phyloP scores from a whole-genome alignment of 2,113 vertebrate genomes.

The Pongo pygmaeus region DNA sequence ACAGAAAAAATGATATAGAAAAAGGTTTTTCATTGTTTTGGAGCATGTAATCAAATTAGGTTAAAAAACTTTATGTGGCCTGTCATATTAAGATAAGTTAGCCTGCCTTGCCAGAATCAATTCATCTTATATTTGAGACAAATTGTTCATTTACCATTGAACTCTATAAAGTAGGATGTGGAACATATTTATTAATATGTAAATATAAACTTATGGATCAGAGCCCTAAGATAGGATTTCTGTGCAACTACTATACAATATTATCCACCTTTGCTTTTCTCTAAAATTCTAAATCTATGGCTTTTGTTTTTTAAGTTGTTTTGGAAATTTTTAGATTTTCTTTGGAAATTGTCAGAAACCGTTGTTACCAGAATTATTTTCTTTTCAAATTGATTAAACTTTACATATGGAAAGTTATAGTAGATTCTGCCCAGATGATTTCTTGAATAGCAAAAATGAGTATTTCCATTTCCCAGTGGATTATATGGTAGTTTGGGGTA shows the following conservation, averaged over 20 bases:
- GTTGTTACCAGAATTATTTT: neutral
- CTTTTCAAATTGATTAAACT: neutral
- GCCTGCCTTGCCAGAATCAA: neutral
- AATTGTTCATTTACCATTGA: neutral
- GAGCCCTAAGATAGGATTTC: neutral
- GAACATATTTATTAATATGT: neutral
- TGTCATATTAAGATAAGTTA: neutral
- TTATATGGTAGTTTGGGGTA: slow-evolving; percentile 39
- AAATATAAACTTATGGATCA: neutral
- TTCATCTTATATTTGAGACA: neutral
- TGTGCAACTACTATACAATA: neutral
- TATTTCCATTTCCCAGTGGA: neutral
- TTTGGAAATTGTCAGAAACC: slow-evolving; percentile 12
- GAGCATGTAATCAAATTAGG: neutral
- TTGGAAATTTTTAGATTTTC: neutral
- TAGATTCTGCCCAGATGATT: slow-evolving; percentile 26
- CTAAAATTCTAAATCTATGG: neutral
- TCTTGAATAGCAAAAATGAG: neutral
- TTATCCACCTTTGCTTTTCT: neutral
- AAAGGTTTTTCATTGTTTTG: neutral
- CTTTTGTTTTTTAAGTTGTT: neutral
- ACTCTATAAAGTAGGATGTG: neutral
- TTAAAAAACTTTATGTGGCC: neutral
- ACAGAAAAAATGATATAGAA: neutral
- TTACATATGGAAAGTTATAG: neutral